phyloP scores from a whole-genome alignment of 2,888 invertebrate species.

The Esperia sulphurella region DNA sequence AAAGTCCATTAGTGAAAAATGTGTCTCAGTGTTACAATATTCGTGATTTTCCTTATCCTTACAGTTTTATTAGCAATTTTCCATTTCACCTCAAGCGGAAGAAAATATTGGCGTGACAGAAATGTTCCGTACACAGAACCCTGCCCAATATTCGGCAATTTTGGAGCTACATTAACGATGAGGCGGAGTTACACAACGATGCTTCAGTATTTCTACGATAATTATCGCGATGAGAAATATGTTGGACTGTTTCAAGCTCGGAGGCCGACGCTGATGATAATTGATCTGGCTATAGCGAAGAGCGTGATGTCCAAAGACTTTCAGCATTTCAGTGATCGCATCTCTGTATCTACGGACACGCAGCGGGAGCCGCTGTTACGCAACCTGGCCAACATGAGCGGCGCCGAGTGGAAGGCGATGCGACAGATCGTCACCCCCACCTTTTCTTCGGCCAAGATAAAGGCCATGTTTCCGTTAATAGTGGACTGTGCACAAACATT shows the following conservation, averaged over 20 bases:
- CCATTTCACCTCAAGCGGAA: conserved; percentile 58
- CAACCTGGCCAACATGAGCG: conserved; percentile 69
- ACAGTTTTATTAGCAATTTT: conserved; percentile 47
- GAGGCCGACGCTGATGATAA: conserved; percentile 62
- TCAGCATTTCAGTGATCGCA: conserved; percentile 58
- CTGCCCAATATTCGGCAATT: conserved; percentile 72
- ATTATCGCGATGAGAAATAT: conserved; percentile 50
- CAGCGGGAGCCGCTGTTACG: conserved; percentile 64
- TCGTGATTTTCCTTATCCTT: conserved; percentile 43
- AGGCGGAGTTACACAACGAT: conserved; percentile 59
- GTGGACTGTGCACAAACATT: conserved; percentile 59
- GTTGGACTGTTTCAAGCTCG: conserved; percentile 71
- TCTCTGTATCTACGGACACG: conserved; percentile 62
- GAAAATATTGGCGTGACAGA: conserved; percentile 62
- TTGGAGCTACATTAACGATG: conserved; percentile 64
- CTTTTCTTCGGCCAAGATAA: conserved; percentile 74
- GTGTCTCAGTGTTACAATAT: conserved; percentile 45
- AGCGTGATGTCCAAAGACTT: conserved; percentile 58
- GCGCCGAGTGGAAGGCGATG: conserved; percentile 70
- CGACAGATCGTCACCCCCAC: conserved; percentile 66
- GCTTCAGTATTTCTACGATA: conserved; percentile 59
- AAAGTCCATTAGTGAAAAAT: conserved; percentile 31
- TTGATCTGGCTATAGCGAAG: conserved; percentile 62
- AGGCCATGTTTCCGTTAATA: conserved; percentile 70
- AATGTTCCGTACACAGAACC: conserved; percentile 70